Evolutionary conservation across 2,888 invertebrate species (phyloP).

Genomic region (Stratiomys singularior): DNA sequence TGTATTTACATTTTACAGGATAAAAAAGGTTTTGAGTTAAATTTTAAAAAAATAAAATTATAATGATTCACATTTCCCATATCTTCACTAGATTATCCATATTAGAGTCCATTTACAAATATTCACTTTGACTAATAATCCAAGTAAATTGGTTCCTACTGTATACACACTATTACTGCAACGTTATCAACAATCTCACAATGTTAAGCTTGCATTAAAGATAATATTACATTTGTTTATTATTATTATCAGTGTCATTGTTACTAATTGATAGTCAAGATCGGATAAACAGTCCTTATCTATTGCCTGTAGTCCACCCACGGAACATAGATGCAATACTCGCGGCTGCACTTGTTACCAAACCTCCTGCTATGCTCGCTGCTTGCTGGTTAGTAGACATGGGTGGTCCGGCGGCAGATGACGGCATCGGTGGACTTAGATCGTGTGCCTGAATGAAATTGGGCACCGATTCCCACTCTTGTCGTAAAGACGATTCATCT

Average conservation of each 20-base stretch:
- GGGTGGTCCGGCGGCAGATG: not conserved
- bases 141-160: conserved; percentile 18
- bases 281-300: not conserved
- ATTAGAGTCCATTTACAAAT: not conserved
- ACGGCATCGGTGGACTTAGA: conserved; percentile 56
- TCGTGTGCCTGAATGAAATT: conserved; percentile 47
- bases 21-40: conserved; percentile 16
- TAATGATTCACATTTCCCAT: not conserved
- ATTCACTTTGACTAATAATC: conserved; percentile 32
- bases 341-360: conserved; percentile 84
- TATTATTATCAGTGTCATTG: conserved; percentile 24
- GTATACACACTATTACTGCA: not conserved
- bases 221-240: not conserved
- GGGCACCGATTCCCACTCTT: conserved; percentile 83
- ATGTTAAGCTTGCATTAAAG: not conserved
- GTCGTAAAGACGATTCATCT: conserved; percentile 73
- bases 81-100: not conserved
- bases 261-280: not conserved
- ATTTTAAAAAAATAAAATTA: not conserved
- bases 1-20: conserved; percentile 8
- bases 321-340: conserved; percentile 85
- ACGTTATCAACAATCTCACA: conserved; percentile 26
- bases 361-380: conserved; percentile 75
- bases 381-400: conserved; percentile 60
- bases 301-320: conserved; percentile 69